Base-by-base conservation (phyloP, 1,140 invertebrate genomes). In the Aporrectodea caliginosa region DNA sequence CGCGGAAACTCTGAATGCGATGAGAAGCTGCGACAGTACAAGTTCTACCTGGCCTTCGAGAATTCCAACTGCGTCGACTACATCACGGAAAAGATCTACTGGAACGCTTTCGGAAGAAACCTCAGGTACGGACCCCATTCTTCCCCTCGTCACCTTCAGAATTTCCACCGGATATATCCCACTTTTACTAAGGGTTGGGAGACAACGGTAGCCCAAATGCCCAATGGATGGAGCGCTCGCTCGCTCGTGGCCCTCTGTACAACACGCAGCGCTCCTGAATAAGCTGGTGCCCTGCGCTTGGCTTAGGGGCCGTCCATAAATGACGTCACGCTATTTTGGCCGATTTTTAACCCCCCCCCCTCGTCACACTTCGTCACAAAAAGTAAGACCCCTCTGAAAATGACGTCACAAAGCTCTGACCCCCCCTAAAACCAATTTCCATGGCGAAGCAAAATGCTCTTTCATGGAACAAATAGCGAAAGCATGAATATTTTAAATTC, bases 31-130 rank as follows among this genome's bases (percentile, higher is more conserved):
- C 14, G 33, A 27, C 30, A 2, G 16, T 79, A 79, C 35, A 32
- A 16, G 31, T 79, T 79, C 35, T 79, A 89, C 72, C 76, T 88
- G 12, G 77, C 79, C 30, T 82, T 82, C 78, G 81, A 82, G 34
- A 82, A 82, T 76, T 43, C 75, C 30, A 69, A 75, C n/a, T 82
- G 81, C 75, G 70, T 35, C 68, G 81, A 81, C 29, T 82, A 82
- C 68, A 79, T 82, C 29, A 78, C 81, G 33, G 81, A 82, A 75
- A 82, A 82, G 73, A 77, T 80, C n/a, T 82, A 68, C 43, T 34
- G 58, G 32, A 58, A 58, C 43, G 43, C 43, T 22, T 58, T 58
- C 43, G 43, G 43, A 58, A 6, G 22, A 22, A 58, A 58, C 43
- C 43, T 58, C 43, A 58, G 43, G 43, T 58, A 58, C 43, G 6